Percentiles rank a stretch among this genome's conserved stretches.
Conservation (phyloP, 2,113 vertebrate genomes). For the Brachyhypopomus occidentalis region DNA sequence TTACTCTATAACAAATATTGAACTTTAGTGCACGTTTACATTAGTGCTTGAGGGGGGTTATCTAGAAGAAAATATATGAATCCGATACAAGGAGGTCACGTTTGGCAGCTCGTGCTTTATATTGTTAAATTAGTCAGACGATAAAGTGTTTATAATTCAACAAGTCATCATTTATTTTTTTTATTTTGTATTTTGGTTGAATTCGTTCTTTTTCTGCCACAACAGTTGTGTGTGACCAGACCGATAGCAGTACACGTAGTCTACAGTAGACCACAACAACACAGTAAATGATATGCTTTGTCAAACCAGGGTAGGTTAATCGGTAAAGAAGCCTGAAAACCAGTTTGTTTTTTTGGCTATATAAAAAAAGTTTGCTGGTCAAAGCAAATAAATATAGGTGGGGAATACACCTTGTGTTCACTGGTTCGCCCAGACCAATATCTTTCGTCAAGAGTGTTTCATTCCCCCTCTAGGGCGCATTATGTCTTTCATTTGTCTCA, state of each 20-base stretch:
- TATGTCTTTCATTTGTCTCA: conserved; percentile 78
- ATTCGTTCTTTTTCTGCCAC: too few species aligned
- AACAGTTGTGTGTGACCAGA: too few species aligned
- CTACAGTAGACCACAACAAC: not conserved
- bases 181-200: too few species aligned
- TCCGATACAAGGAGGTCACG: not conserved
- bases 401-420: not conserved
- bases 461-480: conserved; percentile 61
- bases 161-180: too few species aligned
- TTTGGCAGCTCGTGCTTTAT: not conserved
- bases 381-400: not conserved
- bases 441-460: not conserved
- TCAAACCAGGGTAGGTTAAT: not conserved
- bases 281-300: not conserved
- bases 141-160: too few species aligned
- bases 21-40: too few species aligned
- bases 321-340: not conserved
- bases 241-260: not conserved
- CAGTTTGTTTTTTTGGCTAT: not conserved
- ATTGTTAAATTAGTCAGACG: too few species aligned
- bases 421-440: not conserved
- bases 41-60: too few species aligned
- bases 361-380: not conserved
- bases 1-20: too few species aligned
- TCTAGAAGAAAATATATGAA: not conserved